These are phyloP conservation scores for Electrona antarctica DNA, from an alignment of 2,113 vertebrate species.

Conservation along the genomic window DNA sequence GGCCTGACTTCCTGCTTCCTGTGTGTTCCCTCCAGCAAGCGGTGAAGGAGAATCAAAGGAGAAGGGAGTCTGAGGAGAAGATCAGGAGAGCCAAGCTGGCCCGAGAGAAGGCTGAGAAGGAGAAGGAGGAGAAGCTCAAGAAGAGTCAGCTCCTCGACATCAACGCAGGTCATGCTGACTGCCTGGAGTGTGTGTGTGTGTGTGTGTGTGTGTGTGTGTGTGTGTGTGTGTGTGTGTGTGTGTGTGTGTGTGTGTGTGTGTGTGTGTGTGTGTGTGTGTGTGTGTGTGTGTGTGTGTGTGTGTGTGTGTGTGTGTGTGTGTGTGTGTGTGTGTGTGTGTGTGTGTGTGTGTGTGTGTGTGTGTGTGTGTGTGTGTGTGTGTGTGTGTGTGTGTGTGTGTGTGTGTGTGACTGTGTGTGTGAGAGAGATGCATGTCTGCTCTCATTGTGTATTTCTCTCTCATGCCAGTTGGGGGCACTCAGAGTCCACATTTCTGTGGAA, in stretches of 20 bases:
- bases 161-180: conserved; percentile 77
- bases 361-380: conserved; percentile 7
- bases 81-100: conserved; percentile 80
- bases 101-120: conserved; percentile 86
- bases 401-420: not conserved
- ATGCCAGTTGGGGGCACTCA: conserved; percentile 75
- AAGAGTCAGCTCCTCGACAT: conserved; percentile 81
- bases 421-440: not conserved
- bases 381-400: conserved; percentile 18
- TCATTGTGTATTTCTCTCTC: conserved; percentile 52
- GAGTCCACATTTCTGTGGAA: conserved; percentile 57
- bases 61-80: conserved; percentile 85
- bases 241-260: conserved; percentile 4
- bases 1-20: not conserved
- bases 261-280: conserved; percentile 13
- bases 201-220: conserved; percentile 14
- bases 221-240: conserved; percentile 7
- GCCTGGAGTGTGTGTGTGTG: conserved; percentile 15
- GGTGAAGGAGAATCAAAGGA: conserved; percentile 83
- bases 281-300: conserved; percentile 13
- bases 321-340: conserved; percentile 17
- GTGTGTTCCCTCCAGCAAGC: conserved; percentile 78
- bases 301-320: not conserved
- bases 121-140: conserved; percentile 84
- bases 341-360: conserved; percentile 14